Base-by-base conservation (phyloP, 1,140 invertebrate species). In the Andricus grossulariae region DNA sequence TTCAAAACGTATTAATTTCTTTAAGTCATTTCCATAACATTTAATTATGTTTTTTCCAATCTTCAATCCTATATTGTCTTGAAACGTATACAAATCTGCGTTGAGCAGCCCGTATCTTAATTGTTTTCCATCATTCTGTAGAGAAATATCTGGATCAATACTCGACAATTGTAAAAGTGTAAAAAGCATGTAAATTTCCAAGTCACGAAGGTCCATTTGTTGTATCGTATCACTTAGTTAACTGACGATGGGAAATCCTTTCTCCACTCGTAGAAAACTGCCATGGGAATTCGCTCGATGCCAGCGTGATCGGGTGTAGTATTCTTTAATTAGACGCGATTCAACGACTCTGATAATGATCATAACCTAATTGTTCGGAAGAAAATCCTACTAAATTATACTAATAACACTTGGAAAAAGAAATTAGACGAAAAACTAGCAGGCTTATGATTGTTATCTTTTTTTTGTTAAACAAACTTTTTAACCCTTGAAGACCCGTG, bases 181-280 rank as follows among this genome's bases (percentile, higher is more conserved):
- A 78, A 70, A 77, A 74, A 73, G 55, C 74, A 73, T 73, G 72
- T 79, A 72, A 78, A 76, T 79, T 71, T 78, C 71, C 74, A 75
- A 80, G 60, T 82, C 83, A 79, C 82, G 83, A 81, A 80, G 81
- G 77, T 75, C 54, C 79, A 80, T 82, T 82, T 71, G 77, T 80
- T 79, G 80, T 81, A 82, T 81, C 75, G 77, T 55, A 78, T 77
- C 83, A 72, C 77, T 77, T 76, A 79, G 79, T 52, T 3, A 66
- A 73, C 72, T 77, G 71, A 54, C 78, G 81, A 83, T 81, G 83
- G 81, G 82, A 85, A 85, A 85, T 82, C 80, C 83, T 84, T 85
- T 84, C 82, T 78, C 82, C 80, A 77, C 75, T 82, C 80, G 50
- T 75, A 76, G 71, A 75, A 79, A 80, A 80, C 80, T 75, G 74